A percentile compares a stretch with the other conserved stretches of the same genome.
Evolutionary conservation across 2,888 invertebrate genomes (phyloP).

Genomic region (Eristalis arbustorum): DNA sequence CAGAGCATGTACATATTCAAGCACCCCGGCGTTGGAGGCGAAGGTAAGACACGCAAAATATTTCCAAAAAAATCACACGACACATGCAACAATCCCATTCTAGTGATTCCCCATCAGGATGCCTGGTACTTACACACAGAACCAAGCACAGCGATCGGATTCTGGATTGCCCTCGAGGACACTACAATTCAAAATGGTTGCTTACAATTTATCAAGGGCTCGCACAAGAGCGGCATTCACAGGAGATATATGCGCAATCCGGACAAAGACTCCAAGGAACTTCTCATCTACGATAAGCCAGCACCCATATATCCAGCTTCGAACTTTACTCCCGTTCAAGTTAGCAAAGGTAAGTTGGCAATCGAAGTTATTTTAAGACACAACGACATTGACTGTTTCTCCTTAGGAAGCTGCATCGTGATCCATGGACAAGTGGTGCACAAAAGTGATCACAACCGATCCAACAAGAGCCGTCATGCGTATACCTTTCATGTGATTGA

Average conservation of each 20-base stretch:
- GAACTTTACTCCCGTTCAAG: constrained; percentile 89
- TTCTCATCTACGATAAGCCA: constrained; percentile 86
- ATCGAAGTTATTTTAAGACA: neutral
- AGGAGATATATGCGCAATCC: constrained; percentile 85
- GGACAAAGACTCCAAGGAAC: constrained; percentile 83
- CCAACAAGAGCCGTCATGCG: constrained; percentile 91
- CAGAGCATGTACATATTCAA: constrained; percentile 99
- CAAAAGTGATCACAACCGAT: constrained; percentile 92
- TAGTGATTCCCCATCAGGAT: constrained; percentile 91
- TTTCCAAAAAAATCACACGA: neutral
- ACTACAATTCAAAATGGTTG: constrained; percentile 96
- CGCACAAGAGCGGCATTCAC: constrained; percentile 92
- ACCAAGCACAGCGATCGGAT: constrained; percentile 90
- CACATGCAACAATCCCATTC: neutral
- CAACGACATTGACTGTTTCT: constrained; percentile 23
- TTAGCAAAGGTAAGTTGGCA: constrained; percentile 87
- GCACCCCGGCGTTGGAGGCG: constrained; percentile 93
- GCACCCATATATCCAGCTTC: constrained; percentile 86
- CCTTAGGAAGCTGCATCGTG: constrained; percentile 90
- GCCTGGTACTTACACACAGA: constrained; percentile 92
- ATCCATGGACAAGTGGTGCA: constrained; percentile 97
- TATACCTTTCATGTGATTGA: constrained; percentile 98
- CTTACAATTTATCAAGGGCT: constrained; percentile 94
- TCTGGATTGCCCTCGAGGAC: constrained; percentile 98
- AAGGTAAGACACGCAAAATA: constrained; percentile 83